Evolutionary conservation across 2,113 vertebrate species (phyloP).

Genomic region (Malurus elegans): DNA sequence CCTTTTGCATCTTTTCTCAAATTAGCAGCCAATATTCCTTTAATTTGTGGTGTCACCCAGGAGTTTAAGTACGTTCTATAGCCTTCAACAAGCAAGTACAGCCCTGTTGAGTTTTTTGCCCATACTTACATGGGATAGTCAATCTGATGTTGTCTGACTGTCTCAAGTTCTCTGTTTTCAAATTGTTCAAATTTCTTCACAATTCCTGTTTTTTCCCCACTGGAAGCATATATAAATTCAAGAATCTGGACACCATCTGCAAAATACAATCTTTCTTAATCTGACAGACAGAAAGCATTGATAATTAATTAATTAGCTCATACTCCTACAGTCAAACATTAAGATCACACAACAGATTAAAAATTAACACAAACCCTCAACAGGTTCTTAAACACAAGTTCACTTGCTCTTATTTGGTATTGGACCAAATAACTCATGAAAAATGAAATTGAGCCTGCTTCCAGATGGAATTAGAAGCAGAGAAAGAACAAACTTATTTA

Average conservation of each 20-base stretch:
- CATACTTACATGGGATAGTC: slow-evolving; percentile 83
- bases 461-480: background rate
- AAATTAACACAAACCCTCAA: background rate
- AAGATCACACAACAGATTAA: background rate
- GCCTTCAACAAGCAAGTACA: background rate
- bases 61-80: background rate
- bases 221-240: slow-evolving; percentile 83
- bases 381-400: background rate
- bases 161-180: slow-evolving; percentile 81
- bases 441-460: background rate
- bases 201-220: slow-evolving; percentile 83
- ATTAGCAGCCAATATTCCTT: background rate
- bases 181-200: slow-evolving; percentile 82
- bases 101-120: background rate
- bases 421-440: background rate
- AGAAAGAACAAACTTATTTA: background rate
- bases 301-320: background rate
- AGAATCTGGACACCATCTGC: slow-evolving; percentile 81
- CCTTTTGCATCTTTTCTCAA: background rate
- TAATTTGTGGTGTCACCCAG: background rate
- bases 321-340: background rate
- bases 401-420: background rate
- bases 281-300: background rate
- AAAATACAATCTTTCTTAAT: slow-evolving; percentile 40
- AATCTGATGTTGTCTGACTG: slow-evolving; percentile 70